Base-by-base conservation (phyloP, 2,888 invertebrate genomes). In the Archips crataeganus region DNA sequence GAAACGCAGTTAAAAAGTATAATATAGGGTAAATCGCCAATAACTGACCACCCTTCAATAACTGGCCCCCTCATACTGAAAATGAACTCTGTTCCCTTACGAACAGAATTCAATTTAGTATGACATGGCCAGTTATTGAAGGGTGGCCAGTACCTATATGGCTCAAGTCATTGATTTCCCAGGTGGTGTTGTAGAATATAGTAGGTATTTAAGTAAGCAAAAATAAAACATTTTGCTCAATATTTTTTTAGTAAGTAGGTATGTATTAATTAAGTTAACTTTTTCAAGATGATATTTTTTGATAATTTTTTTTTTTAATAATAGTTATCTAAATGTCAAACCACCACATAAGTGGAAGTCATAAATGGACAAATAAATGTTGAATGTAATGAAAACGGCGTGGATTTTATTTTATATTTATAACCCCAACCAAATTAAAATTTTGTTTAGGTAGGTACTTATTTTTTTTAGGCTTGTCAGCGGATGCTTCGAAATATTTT, bases 311-410 rank as follows among this genome's bases (percentile, higher is more conserved):
- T 62, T 13, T 47, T 3, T 47, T 62, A 45, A 62, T 15, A 9
- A 11, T 59, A 59, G 32, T 23, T 13, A 23, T 62, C 23, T 13
- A 5, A 45, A 47, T 60, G 60, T 60, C 36, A 36, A 60, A 36
- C 36, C 8, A 8, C 10, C 9, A 6, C 36, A 36, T 63, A 49
- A n/a, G 11, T 63, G 45, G 32, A 47, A n/a, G 13, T 63, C n/a
- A 34, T 47, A 23, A 34, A 63, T 45, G 11, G 32, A 47, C 47
- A 34, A 63, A 47, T 63, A 63, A 47, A 63, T 10, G 32, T 63
- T 34, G 63, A 45, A 47, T 63, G n/a, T 63, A 10, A 47, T 8
- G 8, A 32, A 63, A 63, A 60, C 36, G 1, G 36, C n/a, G 57
- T 59, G 11, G 11, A 32, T 8, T 59, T 60, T 60, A 36, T 60